Evolutionary conservation across 2,888 invertebrate genomes (phyloP).

Genomic region (Tryphoninae sp.): DNA sequence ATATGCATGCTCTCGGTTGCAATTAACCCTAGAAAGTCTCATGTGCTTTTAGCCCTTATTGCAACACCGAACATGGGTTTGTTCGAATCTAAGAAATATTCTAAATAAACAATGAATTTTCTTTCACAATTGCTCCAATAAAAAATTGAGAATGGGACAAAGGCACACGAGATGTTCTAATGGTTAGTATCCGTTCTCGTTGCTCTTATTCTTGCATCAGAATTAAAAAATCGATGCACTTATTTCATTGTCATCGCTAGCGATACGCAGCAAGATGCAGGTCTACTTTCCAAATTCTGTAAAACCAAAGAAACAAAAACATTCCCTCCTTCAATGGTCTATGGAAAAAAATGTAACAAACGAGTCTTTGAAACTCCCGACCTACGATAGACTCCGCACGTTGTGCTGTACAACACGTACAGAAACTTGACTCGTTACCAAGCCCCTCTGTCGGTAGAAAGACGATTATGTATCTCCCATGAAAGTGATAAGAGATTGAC

Average conservation of each 20-base stretch:
- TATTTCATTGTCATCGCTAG: background rate
- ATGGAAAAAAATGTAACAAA: no score
- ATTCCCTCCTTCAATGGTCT: background rate
- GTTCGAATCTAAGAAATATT: no score
- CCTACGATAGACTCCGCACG: background rate
- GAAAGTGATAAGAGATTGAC: conserved; percentile 38
- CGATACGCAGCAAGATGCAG: background rate
- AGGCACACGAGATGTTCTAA: background rate
- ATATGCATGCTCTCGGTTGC: no score
- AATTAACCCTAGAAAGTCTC: no score
- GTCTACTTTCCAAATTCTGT: background rate
- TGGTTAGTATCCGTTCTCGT: background rate
- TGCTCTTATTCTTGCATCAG: background rate
- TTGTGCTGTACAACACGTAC: background rate
- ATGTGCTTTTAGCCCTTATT: no score
- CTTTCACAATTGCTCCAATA: no score
- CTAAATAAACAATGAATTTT: no score
- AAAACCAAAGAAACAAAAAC: conserved; percentile 7
- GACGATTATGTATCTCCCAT: conserved; percentile 11
- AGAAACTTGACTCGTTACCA: background rate
- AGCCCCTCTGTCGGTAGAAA: conserved; percentile 3
- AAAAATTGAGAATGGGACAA: background rate
- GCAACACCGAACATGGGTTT: no score
- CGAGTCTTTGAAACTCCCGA: background rate
- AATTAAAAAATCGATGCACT: background rate